Percentiles rank a stretch among this genome's conserved stretches.
Evolutionary conservation across 1,140 invertebrate species (phyloP).

Genomic region (Dinoponera quadriceps): DNA sequence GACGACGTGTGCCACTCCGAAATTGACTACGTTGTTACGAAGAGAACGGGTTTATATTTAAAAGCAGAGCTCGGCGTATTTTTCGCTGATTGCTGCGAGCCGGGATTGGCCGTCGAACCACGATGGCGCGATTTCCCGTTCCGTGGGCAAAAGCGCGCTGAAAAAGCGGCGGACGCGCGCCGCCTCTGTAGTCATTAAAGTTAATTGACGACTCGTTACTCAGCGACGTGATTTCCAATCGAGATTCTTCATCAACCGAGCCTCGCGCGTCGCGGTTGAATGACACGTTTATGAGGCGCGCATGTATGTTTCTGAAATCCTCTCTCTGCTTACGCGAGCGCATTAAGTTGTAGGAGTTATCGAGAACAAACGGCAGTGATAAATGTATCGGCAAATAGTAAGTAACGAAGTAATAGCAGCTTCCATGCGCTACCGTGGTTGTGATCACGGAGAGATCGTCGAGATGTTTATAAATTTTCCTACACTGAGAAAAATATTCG

Average conservation of each 20-base stretch:
- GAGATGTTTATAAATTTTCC: neutral
- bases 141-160: slow-evolving; percentile 6
- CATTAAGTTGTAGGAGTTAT: slow-evolving; percentile 1
- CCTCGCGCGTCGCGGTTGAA: slow-evolving; percentile 15
- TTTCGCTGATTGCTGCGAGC: neutral
- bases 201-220: slow-evolving; percentile 29
- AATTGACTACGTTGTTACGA: neutral
- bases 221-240: slow-evolving; percentile 27
- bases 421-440: neutral
- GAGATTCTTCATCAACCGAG: slow-evolving; percentile 40
- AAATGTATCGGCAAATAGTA: neutral
- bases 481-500: neutral
- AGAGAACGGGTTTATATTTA: neutral
- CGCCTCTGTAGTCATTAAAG: neutral
- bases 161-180: slow-evolving; percentile 13
- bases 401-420: too few species aligned
- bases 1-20: slow-evolving; percentile 2
- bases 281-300: neutral
- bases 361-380: neutral
- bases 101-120: neutral
- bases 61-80: neutral
- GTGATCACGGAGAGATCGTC: neutral
- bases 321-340: neutral
- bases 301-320: slow-evolving; percentile 4
- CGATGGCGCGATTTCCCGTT: slow-evolving; percentile 10